Evolutionary conservation across 1,140 invertebrate genomes (phyloP).

Genomic region (Colletes gigas): DNA sequence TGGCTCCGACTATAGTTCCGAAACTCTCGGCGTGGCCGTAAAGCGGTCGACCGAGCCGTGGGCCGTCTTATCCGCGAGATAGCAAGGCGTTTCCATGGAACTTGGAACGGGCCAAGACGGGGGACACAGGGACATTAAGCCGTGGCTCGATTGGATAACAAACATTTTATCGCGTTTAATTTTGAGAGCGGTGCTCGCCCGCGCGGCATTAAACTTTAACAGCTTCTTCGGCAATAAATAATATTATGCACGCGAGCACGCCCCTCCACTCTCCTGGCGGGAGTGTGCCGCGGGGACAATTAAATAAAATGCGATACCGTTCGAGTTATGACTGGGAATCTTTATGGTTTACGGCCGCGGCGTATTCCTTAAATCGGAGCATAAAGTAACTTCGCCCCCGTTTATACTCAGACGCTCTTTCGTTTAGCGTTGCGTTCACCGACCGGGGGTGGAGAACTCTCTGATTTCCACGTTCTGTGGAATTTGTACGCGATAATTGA

Average conservation of each 20-base stretch:
- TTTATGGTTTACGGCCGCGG: slow-evolving; percentile 78
- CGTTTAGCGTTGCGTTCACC: neutral
- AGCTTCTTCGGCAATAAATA: slow-evolving; percentile 80
- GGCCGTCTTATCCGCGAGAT: slow-evolving; percentile 56
- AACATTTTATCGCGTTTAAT: slow-evolving; percentile 81
- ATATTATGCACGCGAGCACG: slow-evolving; percentile 78
- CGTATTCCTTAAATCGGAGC: slow-evolving; percentile 79
- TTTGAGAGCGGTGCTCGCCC: slow-evolving; percentile 71
- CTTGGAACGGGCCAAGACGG: neutral
- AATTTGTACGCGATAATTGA: neutral
- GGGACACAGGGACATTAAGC: slow-evolving; percentile 31
- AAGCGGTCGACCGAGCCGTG: slow-evolving; percentile 8
- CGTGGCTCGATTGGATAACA: slow-evolving; percentile 79
- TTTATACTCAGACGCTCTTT: slow-evolving; percentile 3
- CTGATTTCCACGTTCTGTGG: neutral
- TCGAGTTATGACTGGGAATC: slow-evolving; percentile 80
- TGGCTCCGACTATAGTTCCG: neutral
- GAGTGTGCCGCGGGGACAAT: slow-evolving; percentile 74
- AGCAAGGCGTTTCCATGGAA: slow-evolving; percentile 34
- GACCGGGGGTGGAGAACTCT: neutral
- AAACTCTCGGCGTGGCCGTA: slow-evolving; percentile 43
- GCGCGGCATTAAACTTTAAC: slow-evolving; percentile 78
- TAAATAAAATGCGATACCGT: slow-evolving; percentile 82
- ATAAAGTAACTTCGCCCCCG: slow-evolving; percentile 67
- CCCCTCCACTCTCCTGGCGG: slow-evolving; percentile 40